These are phyloP conservation scores for Melopsittacus undulatus DNA, from an alignment of 2,797 vertebrate genomes.

Conservation along the genomic window DNA sequence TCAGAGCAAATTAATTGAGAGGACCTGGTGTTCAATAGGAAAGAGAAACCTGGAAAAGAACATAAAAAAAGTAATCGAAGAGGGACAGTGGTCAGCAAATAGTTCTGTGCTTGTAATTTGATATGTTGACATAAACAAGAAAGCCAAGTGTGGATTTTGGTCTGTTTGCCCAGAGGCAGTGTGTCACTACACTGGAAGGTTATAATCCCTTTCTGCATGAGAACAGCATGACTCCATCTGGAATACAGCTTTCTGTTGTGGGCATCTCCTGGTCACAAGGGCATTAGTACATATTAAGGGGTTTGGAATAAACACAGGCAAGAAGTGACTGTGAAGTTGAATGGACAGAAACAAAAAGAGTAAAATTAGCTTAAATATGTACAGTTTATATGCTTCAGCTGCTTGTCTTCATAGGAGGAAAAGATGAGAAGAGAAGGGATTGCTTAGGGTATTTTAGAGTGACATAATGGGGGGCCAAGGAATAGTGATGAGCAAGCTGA, in stretches of 20 bases:
- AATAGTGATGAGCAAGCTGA: background rate
- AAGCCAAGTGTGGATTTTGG: constrained; percentile 43
- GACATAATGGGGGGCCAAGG: background rate
- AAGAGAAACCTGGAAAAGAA: constrained; percentile 26
- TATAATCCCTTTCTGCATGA: constrained; percentile 51
- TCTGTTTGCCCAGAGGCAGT: constrained; percentile 55
- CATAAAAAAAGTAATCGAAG: background rate
- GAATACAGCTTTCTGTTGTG: constrained; percentile 57
- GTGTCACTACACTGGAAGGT: constrained; percentile 38
- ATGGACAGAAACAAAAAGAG: background rate
- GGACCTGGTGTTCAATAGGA: background rate
- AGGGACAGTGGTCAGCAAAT: constrained; percentile 33
- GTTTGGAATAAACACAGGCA: constrained; percentile 13
- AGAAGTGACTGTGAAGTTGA: background rate
- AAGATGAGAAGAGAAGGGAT: background rate
- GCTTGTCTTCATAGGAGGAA: background rate
- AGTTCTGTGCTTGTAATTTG: background rate
- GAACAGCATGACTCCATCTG: constrained; percentile 49
- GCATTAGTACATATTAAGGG: constrained; percentile 13
- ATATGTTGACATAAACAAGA: constrained; percentile 57
- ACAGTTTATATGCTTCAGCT: background rate
- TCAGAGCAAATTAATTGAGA: constrained; percentile 20
- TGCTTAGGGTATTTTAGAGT: background rate
- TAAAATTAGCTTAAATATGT: background rate
- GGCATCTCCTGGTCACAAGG: constrained; percentile 47